Evolutionary conservation across 2,888 invertebrate genomes (phyloP).

Genomic region (Hydropsyche betteni): DNA sequence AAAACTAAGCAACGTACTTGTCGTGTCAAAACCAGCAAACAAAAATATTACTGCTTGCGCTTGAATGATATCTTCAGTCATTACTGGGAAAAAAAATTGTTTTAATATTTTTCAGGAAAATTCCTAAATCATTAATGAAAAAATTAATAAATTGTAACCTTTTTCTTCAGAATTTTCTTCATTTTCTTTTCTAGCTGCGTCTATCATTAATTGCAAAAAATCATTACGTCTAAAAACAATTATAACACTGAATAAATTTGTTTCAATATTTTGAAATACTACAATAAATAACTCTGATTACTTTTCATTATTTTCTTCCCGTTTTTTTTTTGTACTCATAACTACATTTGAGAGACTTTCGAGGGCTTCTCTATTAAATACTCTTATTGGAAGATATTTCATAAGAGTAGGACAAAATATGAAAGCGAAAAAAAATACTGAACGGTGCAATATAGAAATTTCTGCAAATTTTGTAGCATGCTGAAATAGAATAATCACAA

Average conservation of each 20-base stretch:
- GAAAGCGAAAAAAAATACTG: slow-evolving; percentile 42
- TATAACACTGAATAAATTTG: slow-evolving; percentile 38
- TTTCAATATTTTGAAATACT: slow-evolving; percentile 14
- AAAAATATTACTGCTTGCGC: slow-evolving; percentile 70
- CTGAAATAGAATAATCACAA: slow-evolving; percentile 33
- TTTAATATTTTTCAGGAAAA: not conserved
- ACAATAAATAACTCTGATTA: slow-evolving; percentile 6
- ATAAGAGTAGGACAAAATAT: slow-evolving; percentile 41
- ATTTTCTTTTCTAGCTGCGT: slow-evolving; percentile 61
- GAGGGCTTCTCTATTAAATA: slow-evolving; percentile 37
- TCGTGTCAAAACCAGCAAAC: slow-evolving; percentile 70
- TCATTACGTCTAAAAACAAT: slow-evolving; percentile 59
- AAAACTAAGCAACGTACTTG: slow-evolving; percentile 67
- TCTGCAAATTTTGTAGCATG: slow-evolving; percentile 46
- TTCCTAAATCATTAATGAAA: not conserved
- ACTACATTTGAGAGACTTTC: slow-evolving; percentile 43
- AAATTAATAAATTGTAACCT: slow-evolving; percentile 28
- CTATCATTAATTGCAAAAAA: slow-evolving; percentile 64
- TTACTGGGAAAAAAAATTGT: slow-evolving; percentile 55
- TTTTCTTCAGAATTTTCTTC: slow-evolving; percentile 44
- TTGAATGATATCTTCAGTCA: slow-evolving; percentile 66
- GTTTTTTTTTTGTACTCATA: slow-evolving; percentile 39
- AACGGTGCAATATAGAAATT: slow-evolving; percentile 39
- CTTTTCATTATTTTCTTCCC: slow-evolving; percentile 42
- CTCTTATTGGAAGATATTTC: slow-evolving; percentile 32